Evolutionary conservation across 53 echinoderm and acorn worm genomes (phyloP), one percentile per base, ranked within the genome.

Genomic region (Echinarachnius parma): DNA sequence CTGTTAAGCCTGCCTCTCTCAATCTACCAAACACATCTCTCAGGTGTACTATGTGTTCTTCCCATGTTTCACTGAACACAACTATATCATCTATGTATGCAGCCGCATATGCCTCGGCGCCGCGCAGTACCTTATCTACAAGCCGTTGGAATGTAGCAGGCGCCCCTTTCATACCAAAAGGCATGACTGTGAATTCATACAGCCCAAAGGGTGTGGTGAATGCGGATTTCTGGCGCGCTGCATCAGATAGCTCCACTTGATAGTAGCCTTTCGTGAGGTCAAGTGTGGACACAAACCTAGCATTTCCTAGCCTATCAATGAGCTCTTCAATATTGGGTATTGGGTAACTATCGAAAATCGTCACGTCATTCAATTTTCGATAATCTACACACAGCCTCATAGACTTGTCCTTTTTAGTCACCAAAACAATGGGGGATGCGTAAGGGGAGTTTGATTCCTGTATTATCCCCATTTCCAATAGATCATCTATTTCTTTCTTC

Each of bases 71-170:
- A 24, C 76, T 83, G 33, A 48, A 91, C 1, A 86, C 49, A 5
- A 61, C 58, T 3, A 83, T 76, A 29, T 86, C 86, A 64, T 89
- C 89, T 36, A 89, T 85, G 16, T 85, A 89, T 32, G 80, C 79
- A 21, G 63, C 55, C 3, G 70, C 78, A 59, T 60, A 81, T 20
- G 44, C 62, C 25, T 53, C 21, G 28, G 58, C 48, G 3, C 74
- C 78, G 3, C 44, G 27, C 42, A 90, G 46, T 9, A 90, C 64
- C 5, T 44, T 33, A 44, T 84, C 75, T 50, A 90, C 66, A 10
- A 90, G 27, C 57, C 82, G 53, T 21, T 84, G 80, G 24, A 89
- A 89, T 27, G 89, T 84, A 2, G 80, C 62, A 14, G 75, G 44
- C 8, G 61, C 50, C 52, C 86, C 86, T 47, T 82, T 60, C 76